phyloP scores from a whole-genome alignment of 2,888 invertebrate species.

The Uloborus plumipes region DNA sequence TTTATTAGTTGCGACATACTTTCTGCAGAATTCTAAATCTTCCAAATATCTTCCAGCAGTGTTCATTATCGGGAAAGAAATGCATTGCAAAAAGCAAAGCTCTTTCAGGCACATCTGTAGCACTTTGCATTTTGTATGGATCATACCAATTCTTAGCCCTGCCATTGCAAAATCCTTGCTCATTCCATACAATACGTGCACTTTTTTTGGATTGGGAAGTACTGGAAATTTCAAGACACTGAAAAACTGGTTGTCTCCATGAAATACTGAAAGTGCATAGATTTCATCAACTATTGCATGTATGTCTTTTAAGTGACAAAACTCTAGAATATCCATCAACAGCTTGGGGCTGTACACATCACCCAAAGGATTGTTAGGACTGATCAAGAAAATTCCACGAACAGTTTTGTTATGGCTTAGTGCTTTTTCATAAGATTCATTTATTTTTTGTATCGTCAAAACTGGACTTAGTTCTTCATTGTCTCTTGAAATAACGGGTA shows the following conservation, averaged over 20 bases:
- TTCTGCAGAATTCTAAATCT: too few species aligned
- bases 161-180: constrained; percentile 40
- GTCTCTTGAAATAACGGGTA: constrained; percentile 38
- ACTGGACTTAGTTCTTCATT: constrained; percentile 8
- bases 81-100: too few species aligned
- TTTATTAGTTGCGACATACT: too few species aligned
- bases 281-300: constrained; percentile 69
- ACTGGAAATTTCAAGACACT: constrained; percentile 67
- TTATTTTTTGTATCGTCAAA: constrained; percentile 43
- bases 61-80: too few species aligned
- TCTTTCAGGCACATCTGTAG: too few species aligned
- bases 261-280: constrained; percentile 68
- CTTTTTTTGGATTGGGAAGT: constrained; percentile 67
- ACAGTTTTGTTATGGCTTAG: constrained; percentile 55
- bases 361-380: constrained; percentile 68
- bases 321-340: constrained; percentile 66
- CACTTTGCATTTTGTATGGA: too few species aligned
- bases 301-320: constrained; percentile 66
- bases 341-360: constrained; percentile 65
- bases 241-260: constrained; percentile 55
- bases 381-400: constrained; percentile 66
- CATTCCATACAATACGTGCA: constrained; percentile 67
- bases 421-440: constrained; percentile 31
- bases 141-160: too few species aligned
- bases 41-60: too few species aligned